Base-by-base conservation (phyloP, 2,888 invertebrate species). In the Cerceris ruficornis region DNA sequence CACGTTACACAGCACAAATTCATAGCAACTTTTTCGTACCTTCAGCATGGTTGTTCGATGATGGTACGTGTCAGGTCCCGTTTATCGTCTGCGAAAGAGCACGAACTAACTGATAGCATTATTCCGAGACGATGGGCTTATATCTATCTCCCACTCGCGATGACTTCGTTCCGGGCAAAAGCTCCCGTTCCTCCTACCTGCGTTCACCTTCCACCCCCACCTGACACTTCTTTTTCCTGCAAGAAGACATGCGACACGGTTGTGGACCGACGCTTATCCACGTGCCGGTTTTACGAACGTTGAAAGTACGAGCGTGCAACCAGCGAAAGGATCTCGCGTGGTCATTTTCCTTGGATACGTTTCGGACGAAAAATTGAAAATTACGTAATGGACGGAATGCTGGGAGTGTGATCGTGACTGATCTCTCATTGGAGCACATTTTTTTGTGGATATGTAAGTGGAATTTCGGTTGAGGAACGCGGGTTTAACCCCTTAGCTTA, bases 51-150 rank as follows among this genome's bases (percentile, higher is more conserved):
- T 81, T 90, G 88, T 73, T 86, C 66, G 80, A 78, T 77, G 49
- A 43, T 57, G 74, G 70, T 75, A 73, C 80, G 83, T 75, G 52
- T 17, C 64, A 14, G 69, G 49, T 66, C 49, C 42, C 61, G 52
- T 59, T 70, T 85, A 84, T 80, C 72, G 72, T 87, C 86, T 85
- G 85, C 74, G 88, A 88, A 89, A 89, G 87, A 84, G 70, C 85
- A 83, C 91, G 89, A 89, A 91, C 89, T 91, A 89, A 92, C 92
- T 92, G 91, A 91, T 92, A 89, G 91, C 89, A 90, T 91, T 90
- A 92, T 91, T 88, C 90, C 88, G 86, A 83, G 85, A 76, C 89
- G 87, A 90, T 90, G 90, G 88, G 87, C 89, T 92, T 92, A 92
- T 92, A 92, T 92, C 85, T 89, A 88, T 90, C 92, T 92, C 92